Percentiles rank a stretch among this genome's conserved stretches.
phyloP scores from a whole-genome alignment of 2,888 invertebrate genomes.

The Cantharis nigra region DNA sequence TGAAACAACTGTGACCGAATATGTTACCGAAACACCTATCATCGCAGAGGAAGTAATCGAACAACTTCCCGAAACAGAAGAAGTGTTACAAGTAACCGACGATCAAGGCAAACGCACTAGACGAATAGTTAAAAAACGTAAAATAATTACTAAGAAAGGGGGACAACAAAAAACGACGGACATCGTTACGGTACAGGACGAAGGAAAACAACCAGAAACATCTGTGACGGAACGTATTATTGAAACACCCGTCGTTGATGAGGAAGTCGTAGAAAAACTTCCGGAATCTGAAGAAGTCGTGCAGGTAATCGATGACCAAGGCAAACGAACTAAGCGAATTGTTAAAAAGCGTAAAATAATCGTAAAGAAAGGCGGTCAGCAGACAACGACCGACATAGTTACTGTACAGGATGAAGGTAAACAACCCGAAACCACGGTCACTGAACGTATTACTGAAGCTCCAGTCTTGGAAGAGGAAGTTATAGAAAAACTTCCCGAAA shows the following conservation, averaged over 20 bases:
- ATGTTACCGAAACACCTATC: conserved; percentile 36
- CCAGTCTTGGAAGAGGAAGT: conserved; percentile 35
- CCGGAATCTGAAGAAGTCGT: conserved; percentile 36
- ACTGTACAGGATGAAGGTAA: conserved; percentile 54
- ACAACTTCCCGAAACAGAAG: conserved; percentile 31
- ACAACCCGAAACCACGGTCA: conserved; percentile 33
- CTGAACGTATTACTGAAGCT: conserved; percentile 39
- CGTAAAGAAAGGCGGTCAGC: conserved; percentile 53
- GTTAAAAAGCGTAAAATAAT: conserved; percentile 53
- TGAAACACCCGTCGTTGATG: conserved; percentile 25
- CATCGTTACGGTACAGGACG: conserved; percentile 48
- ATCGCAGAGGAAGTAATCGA: conserved; percentile 17
- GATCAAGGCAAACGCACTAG: conserved; percentile 36
- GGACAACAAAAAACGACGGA: conserved; percentile 43
- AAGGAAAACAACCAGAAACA: conserved; percentile 41
- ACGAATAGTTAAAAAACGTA: conserved; percentile 36
- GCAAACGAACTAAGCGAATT: conserved; percentile 41
- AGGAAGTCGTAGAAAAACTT: conserved; percentile 32
- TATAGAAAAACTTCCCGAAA: conserved; percentile 37
- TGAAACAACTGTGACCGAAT: conserved; percentile 38
- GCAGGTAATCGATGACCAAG: conserved; percentile 35
- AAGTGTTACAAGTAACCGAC: conserved; percentile 49
- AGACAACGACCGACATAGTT: conserved; percentile 55
- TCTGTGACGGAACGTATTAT: conserved; percentile 13
- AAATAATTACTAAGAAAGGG: conserved; percentile 40